phyloP scores from a whole-genome alignment of 2,113 vertebrate species.

The Donacobius atricapilla region DNA sequence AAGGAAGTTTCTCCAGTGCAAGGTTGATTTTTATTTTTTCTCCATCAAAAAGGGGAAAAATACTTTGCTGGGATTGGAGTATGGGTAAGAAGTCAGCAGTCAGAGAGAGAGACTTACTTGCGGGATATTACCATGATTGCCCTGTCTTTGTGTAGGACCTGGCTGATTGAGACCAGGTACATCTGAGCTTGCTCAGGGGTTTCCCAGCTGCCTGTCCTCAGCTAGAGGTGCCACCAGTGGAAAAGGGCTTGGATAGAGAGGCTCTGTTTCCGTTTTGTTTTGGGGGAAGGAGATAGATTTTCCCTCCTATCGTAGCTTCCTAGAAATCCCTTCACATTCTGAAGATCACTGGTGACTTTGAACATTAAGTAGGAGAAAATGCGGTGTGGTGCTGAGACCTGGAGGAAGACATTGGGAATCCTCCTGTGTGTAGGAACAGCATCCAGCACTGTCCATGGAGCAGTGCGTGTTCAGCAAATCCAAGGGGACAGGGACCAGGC shows the following conservation, averaged over 20 bases:
- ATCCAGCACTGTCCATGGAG: not conserved
- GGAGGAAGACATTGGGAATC: not conserved
- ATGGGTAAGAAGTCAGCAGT: not conserved
- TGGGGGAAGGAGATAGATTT: not conserved
- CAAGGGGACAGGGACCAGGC: not conserved
- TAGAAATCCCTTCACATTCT: not conserved
- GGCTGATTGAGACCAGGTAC: not conserved
- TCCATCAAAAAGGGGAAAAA: not conserved
- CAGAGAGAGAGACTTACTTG: not conserved
- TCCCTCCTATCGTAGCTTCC: not conserved
- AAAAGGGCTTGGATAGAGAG: not conserved
- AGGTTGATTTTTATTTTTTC: not conserved
- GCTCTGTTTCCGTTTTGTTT: not conserved
- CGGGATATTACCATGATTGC: fast-evolving
- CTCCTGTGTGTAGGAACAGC: not conserved
- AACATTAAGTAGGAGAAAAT: not conserved
- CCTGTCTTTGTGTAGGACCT: not conserved
- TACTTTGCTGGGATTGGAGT: not conserved
- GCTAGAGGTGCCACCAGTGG: not conserved
- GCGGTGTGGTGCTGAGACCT: not conserved
- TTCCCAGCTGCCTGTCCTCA: not conserved
- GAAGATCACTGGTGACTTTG: not conserved
- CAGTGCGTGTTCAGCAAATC: not conserved
- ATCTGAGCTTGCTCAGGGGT: not conserved
- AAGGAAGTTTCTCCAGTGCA: not conserved